phyloP scores from a whole-genome alignment of 1,140 invertebrate genomes.

The Drosophila sucinea region DNA sequence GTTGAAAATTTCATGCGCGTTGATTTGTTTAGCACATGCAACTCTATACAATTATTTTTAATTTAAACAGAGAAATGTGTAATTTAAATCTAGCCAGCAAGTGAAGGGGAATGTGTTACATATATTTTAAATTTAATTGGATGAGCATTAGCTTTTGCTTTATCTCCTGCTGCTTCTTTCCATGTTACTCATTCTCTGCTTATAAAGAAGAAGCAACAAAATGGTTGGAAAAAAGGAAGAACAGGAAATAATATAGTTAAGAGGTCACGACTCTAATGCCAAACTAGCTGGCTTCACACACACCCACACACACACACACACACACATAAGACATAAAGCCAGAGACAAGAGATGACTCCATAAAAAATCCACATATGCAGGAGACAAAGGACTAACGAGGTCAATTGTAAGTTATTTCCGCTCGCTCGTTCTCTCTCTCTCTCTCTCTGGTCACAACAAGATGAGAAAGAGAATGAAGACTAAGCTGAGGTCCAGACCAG shows the following conservation, averaged over 20 bases:
- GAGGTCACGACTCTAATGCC: constrained; percentile 67
- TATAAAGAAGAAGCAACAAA: constrained; percentile 23
- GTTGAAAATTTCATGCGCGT: constrained; percentile 64
- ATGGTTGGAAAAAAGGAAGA: constrained; percentile 5
- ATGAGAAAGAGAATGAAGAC: constrained; percentile 24
- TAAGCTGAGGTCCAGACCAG: constrained; percentile 52
- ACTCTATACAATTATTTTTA: constrained; percentile 63
- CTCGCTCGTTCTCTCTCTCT: constrained; percentile 20
- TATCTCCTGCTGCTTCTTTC: constrained; percentile 22
- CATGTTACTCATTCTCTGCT: constrained; percentile 15
- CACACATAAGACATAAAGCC: constrained; percentile 1
- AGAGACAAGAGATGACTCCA: constrained; percentile 27
- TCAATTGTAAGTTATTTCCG: constrained; percentile 79
- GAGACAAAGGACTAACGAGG: constrained; percentile 67
- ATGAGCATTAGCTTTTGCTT: constrained; percentile 59
- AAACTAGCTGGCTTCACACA: constrained; percentile 49
- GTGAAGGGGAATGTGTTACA: background rate
- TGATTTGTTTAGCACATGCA: constrained; percentile 63
- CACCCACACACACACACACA: constrained; percentile 6
- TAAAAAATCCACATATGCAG: constrained; percentile 54
- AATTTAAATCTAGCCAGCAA: constrained; percentile 57
- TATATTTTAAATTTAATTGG: constrained; percentile 52
- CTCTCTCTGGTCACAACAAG: constrained; percentile 9
- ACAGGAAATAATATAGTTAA: constrained; percentile 73
- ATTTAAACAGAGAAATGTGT: constrained; percentile 58